Evolutionary conservation across 2,113 vertebrate genomes (phyloP).

Genomic region (Actinemys pallida): DNA sequence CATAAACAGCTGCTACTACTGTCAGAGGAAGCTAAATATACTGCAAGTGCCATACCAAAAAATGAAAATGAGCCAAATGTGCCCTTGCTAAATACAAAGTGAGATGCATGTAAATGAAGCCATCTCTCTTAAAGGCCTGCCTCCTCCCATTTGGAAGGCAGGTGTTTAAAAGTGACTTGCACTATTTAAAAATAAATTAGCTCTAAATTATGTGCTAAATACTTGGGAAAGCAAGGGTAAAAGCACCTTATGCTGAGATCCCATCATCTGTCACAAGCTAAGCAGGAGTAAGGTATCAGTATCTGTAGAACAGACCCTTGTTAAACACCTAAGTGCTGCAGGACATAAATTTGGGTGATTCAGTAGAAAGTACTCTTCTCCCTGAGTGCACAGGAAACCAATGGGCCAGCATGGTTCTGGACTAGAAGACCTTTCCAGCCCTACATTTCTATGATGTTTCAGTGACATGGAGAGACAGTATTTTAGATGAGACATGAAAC

Average conservation of each 20-base stretch:
- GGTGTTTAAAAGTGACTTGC: constrained; percentile 7
- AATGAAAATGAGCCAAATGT: neutral
- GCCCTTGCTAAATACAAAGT: neutral
- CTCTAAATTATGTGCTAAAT: neutral
- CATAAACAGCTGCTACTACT: neutral
- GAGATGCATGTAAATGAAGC: neutral
- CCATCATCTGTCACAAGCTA: neutral
- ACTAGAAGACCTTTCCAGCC: neutral
- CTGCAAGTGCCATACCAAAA: neutral
- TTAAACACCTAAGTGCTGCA: neutral
- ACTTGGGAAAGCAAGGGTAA: neutral
- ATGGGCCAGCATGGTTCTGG: neutral
- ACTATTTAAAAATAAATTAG: constrained; percentile 5
- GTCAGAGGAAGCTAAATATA: neutral
- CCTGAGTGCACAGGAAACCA: neutral
- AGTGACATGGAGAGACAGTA: neutral
- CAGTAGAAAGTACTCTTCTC: neutral
- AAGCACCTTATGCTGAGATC: neutral
- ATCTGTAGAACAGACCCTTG: neutral
- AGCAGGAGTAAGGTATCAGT: neutral
- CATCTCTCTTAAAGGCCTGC: neutral
- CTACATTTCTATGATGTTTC: neutral
- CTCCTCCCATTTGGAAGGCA: neutral
- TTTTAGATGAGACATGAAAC: neutral
- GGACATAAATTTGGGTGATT: neutral